These are phyloP conservation scores for Nothocercus julius DNA, from an alignment of 2,113 vertebrate genomes.

Conservation along the genomic window DNA sequence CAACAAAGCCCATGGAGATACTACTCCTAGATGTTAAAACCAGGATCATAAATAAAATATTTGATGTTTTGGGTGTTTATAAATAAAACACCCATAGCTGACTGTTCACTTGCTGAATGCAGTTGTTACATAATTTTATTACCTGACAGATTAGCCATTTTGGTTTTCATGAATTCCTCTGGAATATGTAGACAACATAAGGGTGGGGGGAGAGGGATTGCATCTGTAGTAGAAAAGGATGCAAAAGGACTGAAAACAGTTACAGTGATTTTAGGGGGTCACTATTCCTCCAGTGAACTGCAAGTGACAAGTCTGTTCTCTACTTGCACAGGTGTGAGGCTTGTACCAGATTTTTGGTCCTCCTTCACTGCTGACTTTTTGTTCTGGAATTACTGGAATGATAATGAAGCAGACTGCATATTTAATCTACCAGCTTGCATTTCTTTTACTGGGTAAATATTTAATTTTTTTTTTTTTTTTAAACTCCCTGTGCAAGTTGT, in stretches of 20 bases:
- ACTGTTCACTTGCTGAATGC: neutral
- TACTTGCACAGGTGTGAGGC: slow-evolving; percentile 50
- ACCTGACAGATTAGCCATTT: neutral
- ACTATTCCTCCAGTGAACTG: neutral
- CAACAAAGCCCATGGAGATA: neutral
- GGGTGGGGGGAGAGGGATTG: neutral
- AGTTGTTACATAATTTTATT: neutral
- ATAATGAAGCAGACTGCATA: slow-evolving; percentile 30
- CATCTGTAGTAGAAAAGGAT: neutral
- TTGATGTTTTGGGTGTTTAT: neutral
- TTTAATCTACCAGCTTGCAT: slow-evolving; percentile 19
- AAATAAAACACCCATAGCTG: neutral
- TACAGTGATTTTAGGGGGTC: neutral
- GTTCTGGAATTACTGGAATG: slow-evolving; percentile 42
- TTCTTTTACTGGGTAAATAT: slow-evolving; percentile 46
- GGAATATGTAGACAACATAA: neutral
- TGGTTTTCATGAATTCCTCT: neutral
- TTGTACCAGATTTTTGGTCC: neutral
- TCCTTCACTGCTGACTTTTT: slow-evolving; percentile 13
- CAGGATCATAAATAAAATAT: no score
- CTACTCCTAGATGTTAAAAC: neutral
- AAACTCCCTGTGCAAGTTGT: neutral
- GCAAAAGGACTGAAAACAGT: neutral
- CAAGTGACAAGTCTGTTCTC: neutral
- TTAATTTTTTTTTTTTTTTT: neutral